phyloP scores from a whole-genome alignment of 1,140 invertebrate genomes.

The Drosophila kikkawai region DNA sequence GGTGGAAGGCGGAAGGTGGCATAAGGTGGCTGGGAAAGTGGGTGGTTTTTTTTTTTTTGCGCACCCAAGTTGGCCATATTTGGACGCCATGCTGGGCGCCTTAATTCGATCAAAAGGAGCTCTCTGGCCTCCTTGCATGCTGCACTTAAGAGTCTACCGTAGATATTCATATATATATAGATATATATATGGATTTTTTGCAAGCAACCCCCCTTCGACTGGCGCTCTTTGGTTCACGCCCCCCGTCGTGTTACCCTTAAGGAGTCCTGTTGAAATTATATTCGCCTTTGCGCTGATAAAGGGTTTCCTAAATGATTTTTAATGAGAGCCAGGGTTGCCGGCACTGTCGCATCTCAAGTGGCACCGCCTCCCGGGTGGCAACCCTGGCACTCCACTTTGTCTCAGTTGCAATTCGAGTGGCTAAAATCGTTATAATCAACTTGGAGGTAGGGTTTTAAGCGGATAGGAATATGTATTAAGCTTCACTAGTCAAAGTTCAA shows the following conservation, averaged over 20 bases:
- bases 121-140: slow-evolving; percentile 14
- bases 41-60: not conserved
- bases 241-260: slow-evolving; percentile 65
- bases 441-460: no score
- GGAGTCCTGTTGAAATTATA: slow-evolving; percentile 44
- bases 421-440: not conserved
- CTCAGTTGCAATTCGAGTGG: slow-evolving; percentile 43
- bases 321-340: slow-evolving; percentile 59
- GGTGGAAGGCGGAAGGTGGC: slow-evolving; percentile 4
- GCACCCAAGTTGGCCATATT: slow-evolving; percentile 77
- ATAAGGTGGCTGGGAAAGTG: not conserved
- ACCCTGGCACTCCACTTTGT: slow-evolving; percentile 2
- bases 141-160: slow-evolving; percentile 19
- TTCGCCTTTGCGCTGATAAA: slow-evolving; percentile 34
- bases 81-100: slow-evolving; percentile 75
- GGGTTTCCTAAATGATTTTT: slow-evolving; percentile 78
- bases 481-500: no score
- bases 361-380: slow-evolving; percentile 32
- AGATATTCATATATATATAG: not conserved
- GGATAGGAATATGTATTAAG: no score
- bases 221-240: slow-evolving; percentile 39
- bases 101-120: slow-evolving; percentile 77
- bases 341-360: slow-evolving; percentile 12
- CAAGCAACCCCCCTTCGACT: slow-evolving; percentile 1
- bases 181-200: not conserved